Conservation (phyloP, 2,797 vertebrate genomes). For the Coendou prehensilis region DNA sequence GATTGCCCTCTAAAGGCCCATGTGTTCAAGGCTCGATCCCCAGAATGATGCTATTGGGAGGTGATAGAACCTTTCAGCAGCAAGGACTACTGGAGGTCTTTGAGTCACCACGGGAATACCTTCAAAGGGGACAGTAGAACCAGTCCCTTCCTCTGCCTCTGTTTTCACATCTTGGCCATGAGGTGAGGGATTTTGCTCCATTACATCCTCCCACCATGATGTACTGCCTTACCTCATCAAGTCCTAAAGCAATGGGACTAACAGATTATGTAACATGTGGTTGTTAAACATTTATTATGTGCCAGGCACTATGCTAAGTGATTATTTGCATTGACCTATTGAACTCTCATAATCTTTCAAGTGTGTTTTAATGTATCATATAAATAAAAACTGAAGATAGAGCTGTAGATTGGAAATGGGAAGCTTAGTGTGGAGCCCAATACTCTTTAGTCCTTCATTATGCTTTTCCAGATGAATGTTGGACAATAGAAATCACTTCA, state of each 20-base stretch:
- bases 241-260: not conserved
- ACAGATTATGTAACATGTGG: not conserved
- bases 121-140: not conserved
- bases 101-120: not conserved
- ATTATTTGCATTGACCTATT: not conserved
- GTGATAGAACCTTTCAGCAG: not conserved
- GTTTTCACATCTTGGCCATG: not conserved
- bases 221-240: not conserved
- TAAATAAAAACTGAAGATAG: not conserved
- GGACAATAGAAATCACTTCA: not conserved
- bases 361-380: not conserved
- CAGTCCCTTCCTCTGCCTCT: not conserved
- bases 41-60: not conserved
- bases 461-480: not conserved
- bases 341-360: not conserved
- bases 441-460: not conserved
- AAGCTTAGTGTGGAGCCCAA: not conserved
- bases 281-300: slow-evolving; percentile 27
- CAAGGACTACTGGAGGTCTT: not conserved
- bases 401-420: not conserved
- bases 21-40: not conserved
- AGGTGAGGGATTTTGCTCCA: not conserved
- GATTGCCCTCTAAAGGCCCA: not conserved
- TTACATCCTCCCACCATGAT: not conserved
- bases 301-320: not conserved